Base-by-base conservation (phyloP, 2,888 invertebrate genomes). In the Agrochola lychnidis region DNA sequence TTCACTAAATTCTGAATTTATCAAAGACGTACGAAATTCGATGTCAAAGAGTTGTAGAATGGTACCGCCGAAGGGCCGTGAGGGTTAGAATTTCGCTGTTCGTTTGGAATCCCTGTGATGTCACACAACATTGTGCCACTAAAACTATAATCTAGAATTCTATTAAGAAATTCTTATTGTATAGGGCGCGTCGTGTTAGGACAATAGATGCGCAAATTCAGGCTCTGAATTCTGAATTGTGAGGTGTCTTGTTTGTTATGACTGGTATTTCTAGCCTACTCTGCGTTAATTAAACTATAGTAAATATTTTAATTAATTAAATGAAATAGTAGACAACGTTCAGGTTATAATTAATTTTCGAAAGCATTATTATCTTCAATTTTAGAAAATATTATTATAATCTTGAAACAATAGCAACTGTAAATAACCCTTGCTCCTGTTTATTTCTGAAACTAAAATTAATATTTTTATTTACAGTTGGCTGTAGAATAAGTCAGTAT, bases 31-130 rank as follows among this genome's bases (percentile, higher is more conserved):
- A 86, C 85, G 84, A 87, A 89, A 87, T 88, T 85, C 89, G 89
- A 90, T 91, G 90, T 92, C 93, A 92, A 92, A 92, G 92, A 89
- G 90, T 90, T 89, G 89, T 91, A 90, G 84, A 87, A 84, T 88
- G 85, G 78, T 87, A 89, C 89, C 82, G 87, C 81, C 85, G 83
- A 83, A 86, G 85, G 83, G 87, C 87, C 73, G 81, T 22, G 71
- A 88, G 90, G 89, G 89, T 90, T 90, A 82, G 88, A 90, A 93
- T 91, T 91, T 92, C 84, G 82, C 83, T 87, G 88, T 88, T 89
- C 79, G 77, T 76, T 61, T 70, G 93, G 94, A 94, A 94, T 94
- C 84, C 82, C 87, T 94, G 81, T 93, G 92, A 93, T 90, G 90
- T 92, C 83, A 69, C 83, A 83, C 83, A 86, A 81, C 88, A 87